Conservation (phyloP, 1,140 invertebrate genomes). For the Nylanderia fulva region DNA sequence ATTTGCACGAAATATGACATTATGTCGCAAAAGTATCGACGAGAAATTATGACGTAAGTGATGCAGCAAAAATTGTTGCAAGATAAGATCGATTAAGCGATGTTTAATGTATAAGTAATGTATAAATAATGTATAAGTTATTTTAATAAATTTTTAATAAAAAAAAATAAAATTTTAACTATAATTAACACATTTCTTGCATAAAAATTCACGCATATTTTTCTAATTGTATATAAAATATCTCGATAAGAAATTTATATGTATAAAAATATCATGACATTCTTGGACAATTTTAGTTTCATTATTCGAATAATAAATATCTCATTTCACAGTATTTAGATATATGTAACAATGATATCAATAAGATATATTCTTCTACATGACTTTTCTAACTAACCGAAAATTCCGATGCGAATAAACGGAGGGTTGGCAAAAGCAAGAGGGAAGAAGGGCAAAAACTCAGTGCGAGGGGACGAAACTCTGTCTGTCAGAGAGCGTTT, state of each 20-base stretch:
- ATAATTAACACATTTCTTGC: not conserved
- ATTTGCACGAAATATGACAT: constrained; percentile 24
- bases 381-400: constrained; percentile 39
- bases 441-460: constrained; percentile 66
- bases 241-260: not conserved
- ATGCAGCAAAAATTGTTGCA: not conserved
- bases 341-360: not conserved
- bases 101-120: too few species aligned
- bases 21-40: constrained; percentile 35
- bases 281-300: not conserved
- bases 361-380: constrained; percentile 5
- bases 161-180: too few species aligned
- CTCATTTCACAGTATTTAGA: constrained; percentile 3
- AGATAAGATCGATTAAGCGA: not conserved
- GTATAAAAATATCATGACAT: not conserved
- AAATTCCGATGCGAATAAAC: constrained; percentile 35
- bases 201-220: not conserved
- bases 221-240: not conserved
- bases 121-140: not conserved
- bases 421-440: constrained; percentile 29
- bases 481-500: constrained; percentile 73
- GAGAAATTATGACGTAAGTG: constrained; percentile 33
- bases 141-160: not conserved
- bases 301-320: too few species aligned
- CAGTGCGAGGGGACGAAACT: constrained; percentile 63